These are phyloP conservation scores for Eupithecia centaureata DNA, from an alignment of 2,888 invertebrate genomes.

Conservation along the genomic window DNA sequence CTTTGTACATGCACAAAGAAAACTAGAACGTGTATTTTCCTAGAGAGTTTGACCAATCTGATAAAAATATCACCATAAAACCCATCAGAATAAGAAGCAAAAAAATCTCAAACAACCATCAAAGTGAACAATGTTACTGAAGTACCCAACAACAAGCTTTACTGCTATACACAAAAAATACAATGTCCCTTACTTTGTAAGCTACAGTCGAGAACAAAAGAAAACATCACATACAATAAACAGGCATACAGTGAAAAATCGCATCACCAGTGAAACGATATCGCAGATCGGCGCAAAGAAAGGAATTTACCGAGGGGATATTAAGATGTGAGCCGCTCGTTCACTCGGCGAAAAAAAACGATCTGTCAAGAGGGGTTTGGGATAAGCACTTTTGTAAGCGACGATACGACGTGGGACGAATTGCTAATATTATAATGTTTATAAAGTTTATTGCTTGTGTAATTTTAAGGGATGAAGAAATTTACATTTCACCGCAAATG, in stretches of 20 bases:
- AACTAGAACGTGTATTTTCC: not conserved
- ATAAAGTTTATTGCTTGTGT: not conserved
- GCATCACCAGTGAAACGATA: conserved; percentile 35
- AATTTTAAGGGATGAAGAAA: not conserved
- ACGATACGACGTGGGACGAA: conserved; percentile 19
- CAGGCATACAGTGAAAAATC: conserved; percentile 22
- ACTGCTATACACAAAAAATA: not conserved
- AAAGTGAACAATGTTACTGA: conserved; percentile 5
- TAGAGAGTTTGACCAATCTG: not conserved
- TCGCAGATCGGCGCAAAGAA: conserved; percentile 34
- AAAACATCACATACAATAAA: conserved; percentile 20
- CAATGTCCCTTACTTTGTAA: not conserved
- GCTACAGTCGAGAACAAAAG: conserved; percentile 12
- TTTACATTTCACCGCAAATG: not conserved
- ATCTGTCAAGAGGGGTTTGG: conserved; percentile 50
- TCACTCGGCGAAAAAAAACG: conserved; percentile 46
- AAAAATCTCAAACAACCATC: conserved; percentile 3
- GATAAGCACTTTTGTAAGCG: conserved; percentile 15
- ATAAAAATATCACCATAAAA: not conserved
- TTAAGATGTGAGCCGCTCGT: conserved; percentile 46
- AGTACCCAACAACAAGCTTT: not conserved
- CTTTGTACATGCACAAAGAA: not conserved
- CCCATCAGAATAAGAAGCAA: not conserved
- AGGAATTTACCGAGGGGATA: conserved; percentile 38
- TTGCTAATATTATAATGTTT: not conserved